Conservation (phyloP, 2,113 vertebrate species). For the Erythrocercus mccallii region DNA sequence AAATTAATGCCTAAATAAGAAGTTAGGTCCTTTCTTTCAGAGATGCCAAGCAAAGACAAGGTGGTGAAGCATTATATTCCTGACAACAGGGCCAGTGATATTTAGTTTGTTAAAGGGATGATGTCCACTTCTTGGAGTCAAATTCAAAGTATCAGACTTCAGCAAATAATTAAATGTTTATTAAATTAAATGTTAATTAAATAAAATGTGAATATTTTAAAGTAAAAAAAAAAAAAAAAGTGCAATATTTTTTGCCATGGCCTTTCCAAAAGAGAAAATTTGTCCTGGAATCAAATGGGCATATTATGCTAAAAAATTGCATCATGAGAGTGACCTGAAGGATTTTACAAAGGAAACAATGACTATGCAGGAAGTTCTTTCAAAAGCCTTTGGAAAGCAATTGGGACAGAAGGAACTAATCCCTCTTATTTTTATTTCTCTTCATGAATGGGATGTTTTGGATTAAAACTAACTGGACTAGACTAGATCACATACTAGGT, state of each 20-base stretch:
- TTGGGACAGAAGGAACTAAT: not conserved
- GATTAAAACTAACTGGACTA: not conserved
- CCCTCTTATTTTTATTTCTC: not conserved
- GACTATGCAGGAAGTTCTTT: not conserved
- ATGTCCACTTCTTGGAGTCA: not conserved
- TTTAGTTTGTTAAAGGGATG: not conserved
- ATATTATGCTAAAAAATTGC: not conserved
- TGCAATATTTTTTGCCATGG: not conserved
- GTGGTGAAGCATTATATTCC: not conserved
- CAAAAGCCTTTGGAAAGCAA: not conserved
- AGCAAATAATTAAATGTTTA: not conserved
- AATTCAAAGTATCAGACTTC: not conserved
- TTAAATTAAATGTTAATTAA: not conserved
- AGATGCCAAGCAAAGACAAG: not conserved
- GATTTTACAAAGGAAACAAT: not conserved
- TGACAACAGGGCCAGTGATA: not conserved
- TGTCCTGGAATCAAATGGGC: not conserved
- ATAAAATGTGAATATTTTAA: not conserved
- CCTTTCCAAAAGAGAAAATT: not conserved
- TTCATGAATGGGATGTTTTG: not conserved
- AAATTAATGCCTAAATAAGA: not conserved
- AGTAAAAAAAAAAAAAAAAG: not conserved
- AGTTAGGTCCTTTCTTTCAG: not conserved
- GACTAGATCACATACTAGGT: not conserved
- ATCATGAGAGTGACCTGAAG: not conserved